Percentiles rank a stretch among this genome's conserved stretches.
Conservation (phyloP, 2,888 invertebrate species). For the Ophraella communa region DNA sequence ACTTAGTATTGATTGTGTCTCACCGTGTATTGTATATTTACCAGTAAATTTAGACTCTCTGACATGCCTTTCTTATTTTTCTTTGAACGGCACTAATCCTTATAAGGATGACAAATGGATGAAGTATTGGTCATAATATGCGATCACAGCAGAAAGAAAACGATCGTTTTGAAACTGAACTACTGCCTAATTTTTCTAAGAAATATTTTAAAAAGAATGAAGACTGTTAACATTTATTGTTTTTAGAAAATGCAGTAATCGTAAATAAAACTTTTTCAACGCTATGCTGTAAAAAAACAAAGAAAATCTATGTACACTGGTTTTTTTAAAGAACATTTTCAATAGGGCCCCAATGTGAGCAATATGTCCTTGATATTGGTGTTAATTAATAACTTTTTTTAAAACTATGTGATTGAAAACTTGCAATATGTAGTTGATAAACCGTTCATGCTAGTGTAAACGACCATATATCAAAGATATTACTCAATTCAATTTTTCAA, state of each 20-base stretch:
- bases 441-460: background rate
- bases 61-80: constrained; percentile 22
- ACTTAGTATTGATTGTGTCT: background rate
- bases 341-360: too few species aligned
- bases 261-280: background rate
- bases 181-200: constrained; percentile 14
- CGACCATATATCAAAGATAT: constrained; percentile 13
- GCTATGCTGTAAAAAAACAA: too few species aligned
- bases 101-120: constrained; percentile 27
- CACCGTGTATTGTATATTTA: constrained; percentile 8
- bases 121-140: constrained; percentile 18
- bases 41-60: constrained; percentile 3
- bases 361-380: too few species aligned
- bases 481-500: constrained; percentile 29
- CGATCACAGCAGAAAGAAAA: constrained; percentile 9
- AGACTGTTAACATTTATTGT: background rate
- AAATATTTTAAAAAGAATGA: constrained; percentile 4
- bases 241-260: background rate
- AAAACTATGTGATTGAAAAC: background rate
- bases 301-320: too few species aligned
- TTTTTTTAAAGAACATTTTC: too few species aligned
- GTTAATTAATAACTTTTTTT: too few species aligned
- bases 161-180: constrained; percentile 11
- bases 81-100: constrained; percentile 18
- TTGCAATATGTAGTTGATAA: background rate